Percentiles rank a stretch among this genome's conserved stretches.
These are phyloP conservation scores for Anarhynchus alexandrinus DNA, from an alignment of 2,113 vertebrate species.

Conservation along the genomic window DNA sequence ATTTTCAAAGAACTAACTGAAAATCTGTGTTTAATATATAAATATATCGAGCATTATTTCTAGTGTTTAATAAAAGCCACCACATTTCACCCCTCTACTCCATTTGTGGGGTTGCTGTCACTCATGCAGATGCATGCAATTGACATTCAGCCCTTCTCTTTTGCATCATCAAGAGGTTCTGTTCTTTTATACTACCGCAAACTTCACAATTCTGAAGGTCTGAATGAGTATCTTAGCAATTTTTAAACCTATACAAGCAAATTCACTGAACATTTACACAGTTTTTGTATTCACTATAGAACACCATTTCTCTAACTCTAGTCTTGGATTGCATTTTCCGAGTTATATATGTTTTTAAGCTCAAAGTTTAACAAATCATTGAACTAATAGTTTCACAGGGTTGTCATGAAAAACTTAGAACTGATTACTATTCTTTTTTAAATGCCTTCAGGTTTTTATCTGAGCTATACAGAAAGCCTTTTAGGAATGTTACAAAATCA, in stretches of 20 bases:
- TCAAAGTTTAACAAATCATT: not conserved
- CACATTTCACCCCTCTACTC: not conserved
- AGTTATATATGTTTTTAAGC: not conserved
- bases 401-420: not conserved
- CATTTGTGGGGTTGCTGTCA: not conserved
- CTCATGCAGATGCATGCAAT: accelerated
- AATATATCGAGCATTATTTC: not conserved
- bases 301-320: not conserved
- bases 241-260: not conserved
- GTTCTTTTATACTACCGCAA: not conserved
- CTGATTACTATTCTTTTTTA: not conserved
- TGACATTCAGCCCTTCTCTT: not conserved
- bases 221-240: not conserved
- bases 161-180: not conserved
- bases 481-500: not conserved
- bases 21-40: not conserved
- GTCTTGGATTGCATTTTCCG: not conserved
- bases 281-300: not conserved
- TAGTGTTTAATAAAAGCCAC: not conserved
- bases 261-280: not conserved
- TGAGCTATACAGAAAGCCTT: not conserved
- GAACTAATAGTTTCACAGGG: not conserved
- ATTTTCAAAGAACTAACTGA: not conserved
- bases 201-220: not conserved
- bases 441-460: not conserved